Percentiles rank a stretch among this genome's conserved stretches.
phyloP scores from a whole-genome alignment of 37 sponge, comb jelly and placozoan species.

The Amphimedon queenslandica region DNA sequence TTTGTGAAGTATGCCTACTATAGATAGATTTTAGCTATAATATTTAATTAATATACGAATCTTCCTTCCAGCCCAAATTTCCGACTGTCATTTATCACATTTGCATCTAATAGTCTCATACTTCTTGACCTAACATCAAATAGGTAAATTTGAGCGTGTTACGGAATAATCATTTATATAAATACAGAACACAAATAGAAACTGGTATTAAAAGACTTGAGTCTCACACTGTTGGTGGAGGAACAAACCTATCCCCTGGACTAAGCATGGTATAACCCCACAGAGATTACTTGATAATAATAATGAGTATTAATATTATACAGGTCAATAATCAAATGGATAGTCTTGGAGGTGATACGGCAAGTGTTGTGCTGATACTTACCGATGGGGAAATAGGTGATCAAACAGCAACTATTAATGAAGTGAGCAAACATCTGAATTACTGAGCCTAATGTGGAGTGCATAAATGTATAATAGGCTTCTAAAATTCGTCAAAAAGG shows the following conservation, averaged over 20 bases:
- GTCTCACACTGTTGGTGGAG: not conserved
- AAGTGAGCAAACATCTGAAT: not conserved
- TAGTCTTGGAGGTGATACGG: slow-evolving; percentile 6
- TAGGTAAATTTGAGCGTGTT: slow-evolving; percentile 8
- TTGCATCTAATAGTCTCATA: not conserved
- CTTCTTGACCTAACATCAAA: slow-evolving; percentile 21
- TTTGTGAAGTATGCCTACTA: slow-evolving; percentile 4
- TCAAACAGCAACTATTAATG: not conserved
- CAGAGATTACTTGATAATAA: not conserved
- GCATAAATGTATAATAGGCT: not conserved
- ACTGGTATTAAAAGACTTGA: not conserved
- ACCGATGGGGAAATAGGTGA: slow-evolving; percentile 4
- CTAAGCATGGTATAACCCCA: not conserved
- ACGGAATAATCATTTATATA: not conserved
- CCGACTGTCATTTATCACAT: slow-evolving; percentile 16
- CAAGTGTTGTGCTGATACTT: slow-evolving; percentile 10
- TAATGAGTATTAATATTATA: not conserved
- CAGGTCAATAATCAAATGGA: slow-evolving; percentile 4
- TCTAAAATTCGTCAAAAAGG: not conserved
- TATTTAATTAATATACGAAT: not conserved
- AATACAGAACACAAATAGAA: not conserved
- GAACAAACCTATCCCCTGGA: not conserved
- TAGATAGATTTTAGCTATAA: not conserved
- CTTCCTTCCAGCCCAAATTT: slow-evolving; percentile 5
- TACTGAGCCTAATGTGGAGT: not conserved